Evolutionary conservation across 2,797 vertebrate genomes (phyloP).

Genomic region (Thripadectes ignobilis): DNA sequence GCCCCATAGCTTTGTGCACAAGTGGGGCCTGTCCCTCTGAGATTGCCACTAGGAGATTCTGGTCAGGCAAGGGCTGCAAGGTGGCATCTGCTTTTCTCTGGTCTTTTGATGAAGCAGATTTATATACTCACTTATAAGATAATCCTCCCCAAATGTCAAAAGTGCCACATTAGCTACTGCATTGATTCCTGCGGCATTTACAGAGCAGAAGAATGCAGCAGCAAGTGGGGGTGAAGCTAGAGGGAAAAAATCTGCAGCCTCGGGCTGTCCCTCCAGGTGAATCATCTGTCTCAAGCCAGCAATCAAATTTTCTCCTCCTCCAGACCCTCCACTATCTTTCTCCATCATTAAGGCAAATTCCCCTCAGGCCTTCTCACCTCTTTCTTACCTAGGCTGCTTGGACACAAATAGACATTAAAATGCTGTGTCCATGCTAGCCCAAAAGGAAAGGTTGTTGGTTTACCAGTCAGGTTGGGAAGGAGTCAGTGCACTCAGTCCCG

Average conservation of each 20-base stretch:
- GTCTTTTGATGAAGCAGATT: neutral
- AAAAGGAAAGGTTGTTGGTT: neutral
- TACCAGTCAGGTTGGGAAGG: neutral
- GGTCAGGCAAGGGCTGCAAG: neutral
- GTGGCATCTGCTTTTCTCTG: neutral
- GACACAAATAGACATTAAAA: neutral
- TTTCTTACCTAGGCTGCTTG: neutral
- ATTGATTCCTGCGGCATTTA: neutral
- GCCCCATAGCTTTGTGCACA: neutral
- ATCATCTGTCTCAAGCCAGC: neutral
- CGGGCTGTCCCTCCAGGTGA: neutral
- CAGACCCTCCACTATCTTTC: neutral
- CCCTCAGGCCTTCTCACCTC: neutral
- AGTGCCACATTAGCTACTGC: neutral
- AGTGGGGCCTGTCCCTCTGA: rapidly evolving
- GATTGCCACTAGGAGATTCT: neutral
- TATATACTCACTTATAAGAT: neutral
- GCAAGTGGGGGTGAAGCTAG: neutral
- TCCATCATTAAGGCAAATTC: neutral
- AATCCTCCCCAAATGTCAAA: slow-evolving; percentile 13
- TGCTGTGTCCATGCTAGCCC: neutral
- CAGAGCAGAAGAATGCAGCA: slow-evolving; percentile 2
- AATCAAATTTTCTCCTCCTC: neutral
- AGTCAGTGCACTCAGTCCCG: neutral
- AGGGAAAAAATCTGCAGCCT: neutral